Evolutionary conservation across 1,140 invertebrate genomes (phyloP).

Genomic region (Leptestheria dahalacensis): DNA sequence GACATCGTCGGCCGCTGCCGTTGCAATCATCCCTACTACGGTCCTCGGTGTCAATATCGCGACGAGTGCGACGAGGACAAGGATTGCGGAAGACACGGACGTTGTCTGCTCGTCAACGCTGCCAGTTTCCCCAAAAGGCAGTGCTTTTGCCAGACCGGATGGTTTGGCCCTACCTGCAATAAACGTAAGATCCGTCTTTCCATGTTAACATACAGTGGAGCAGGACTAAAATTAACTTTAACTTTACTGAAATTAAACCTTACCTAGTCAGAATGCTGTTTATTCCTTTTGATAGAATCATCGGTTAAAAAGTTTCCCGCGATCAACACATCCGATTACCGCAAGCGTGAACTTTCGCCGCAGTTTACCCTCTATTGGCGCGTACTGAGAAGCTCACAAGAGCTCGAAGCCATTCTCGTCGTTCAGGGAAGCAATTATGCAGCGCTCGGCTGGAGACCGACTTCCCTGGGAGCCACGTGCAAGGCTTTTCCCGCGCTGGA

Average conservation of each 20-base stretch:
- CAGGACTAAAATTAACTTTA: too few species aligned
- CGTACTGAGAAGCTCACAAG: conserved; percentile 55
- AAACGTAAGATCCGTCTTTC: conserved; percentile 25
- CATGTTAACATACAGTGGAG: too few species aligned
- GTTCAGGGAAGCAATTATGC: conserved; percentile 70
- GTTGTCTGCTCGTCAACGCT: conserved; percentile 60
- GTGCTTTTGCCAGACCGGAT: conserved; percentile 78
- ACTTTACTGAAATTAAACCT: too few species aligned
- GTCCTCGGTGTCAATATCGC: conserved; percentile 61
- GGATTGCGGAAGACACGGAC: conserved; percentile 70
- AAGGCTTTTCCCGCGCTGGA: conserved; percentile 46
- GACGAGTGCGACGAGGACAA: conserved; percentile 66
- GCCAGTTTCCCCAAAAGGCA: conserved; percentile 63
- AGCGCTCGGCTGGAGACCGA: conserved; percentile 69
- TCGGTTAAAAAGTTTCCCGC: conserved; percentile 40
- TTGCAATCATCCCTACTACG: conserved; percentile 55
- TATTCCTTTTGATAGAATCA: too few species aligned
- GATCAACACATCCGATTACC: conserved; percentile 49
- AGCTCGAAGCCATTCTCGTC: conserved; percentile 68
- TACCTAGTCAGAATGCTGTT: too few species aligned
- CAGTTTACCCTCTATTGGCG: conserved; percentile 67
- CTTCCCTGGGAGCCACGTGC: conserved; percentile 48
- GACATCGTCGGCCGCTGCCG: conserved; percentile 43
- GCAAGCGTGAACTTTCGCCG: conserved; percentile 47
- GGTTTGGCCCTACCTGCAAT: conserved; percentile 41